phyloP scores from a whole-genome alignment of 2,888 invertebrate species.

The Schizotus pectinicornis region DNA sequence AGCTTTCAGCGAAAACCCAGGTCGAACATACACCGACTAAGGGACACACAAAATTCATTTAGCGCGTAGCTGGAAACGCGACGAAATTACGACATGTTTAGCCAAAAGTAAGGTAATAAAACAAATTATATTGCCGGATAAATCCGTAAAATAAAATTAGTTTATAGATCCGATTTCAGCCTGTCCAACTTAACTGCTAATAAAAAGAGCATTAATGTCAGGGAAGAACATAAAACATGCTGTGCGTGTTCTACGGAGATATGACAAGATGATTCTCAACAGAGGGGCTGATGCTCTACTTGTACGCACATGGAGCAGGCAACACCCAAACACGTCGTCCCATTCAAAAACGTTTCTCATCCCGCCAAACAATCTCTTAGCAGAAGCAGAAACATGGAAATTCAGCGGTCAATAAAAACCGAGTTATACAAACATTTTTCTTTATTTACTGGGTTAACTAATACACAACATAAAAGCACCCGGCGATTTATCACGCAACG shows the following conservation, averaged over 20 bases:
- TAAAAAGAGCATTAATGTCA: slow-evolving; percentile 57
- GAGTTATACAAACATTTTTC: no score
- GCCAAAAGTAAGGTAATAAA: slow-evolving; percentile 13
- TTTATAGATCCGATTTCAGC: slow-evolving; percentile 44
- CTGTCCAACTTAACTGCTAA: slow-evolving; percentile 55
- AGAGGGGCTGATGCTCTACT: slow-evolving; percentile 1
- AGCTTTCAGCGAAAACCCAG: slow-evolving; percentile 39
- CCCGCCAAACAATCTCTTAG: no score
- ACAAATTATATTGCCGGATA: slow-evolving; percentile 29
- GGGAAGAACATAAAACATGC: slow-evolving; percentile 52
- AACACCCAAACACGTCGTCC: neutral
- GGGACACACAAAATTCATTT: slow-evolving; percentile 32
- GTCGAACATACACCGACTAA: slow-evolving; percentile 30
- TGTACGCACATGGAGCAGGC: neutral
- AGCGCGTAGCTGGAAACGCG: slow-evolving; percentile 8
- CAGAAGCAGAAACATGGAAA: no score
- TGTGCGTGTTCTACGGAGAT: slow-evolving; percentile 56
- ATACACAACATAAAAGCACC: no score
- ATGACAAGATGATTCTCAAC: slow-evolving; percentile 46
- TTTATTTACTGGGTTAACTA: no score
- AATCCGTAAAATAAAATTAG: slow-evolving; percentile 40
- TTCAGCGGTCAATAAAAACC: no score
- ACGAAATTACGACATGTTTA: slow-evolving; percentile 1
- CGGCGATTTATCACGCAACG: no score
- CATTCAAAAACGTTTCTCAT: neutral